Evolutionary conservation across 2,888 invertebrate species (phyloP), one percentile per base, ranked within the genome.

Genomic region (Protodeltote pygarga): DNA sequence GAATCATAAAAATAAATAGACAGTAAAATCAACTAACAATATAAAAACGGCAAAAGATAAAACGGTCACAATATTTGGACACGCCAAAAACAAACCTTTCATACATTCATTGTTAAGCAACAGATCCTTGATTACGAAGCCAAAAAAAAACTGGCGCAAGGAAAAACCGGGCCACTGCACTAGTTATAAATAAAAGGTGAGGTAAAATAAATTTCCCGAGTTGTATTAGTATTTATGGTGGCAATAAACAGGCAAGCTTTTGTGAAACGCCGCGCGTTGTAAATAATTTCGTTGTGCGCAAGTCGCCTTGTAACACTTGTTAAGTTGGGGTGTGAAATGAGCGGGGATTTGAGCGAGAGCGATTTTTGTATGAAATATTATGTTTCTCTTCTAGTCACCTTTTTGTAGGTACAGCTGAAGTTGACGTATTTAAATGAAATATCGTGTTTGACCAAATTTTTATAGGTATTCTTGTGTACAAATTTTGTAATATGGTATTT

Each of bases 141-240:
- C 9, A 27, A 46, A 40, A 73, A 75, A 68, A 75, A 75, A 64
- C 58, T 70, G 70, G 64, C 66, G 52, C 63, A 55, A 37, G 70
- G 71, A 64, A 73, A 78, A 76, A 79, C 78, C 80, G 70, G 77
- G 78, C 74, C 79, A 76, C 67, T 75, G 71, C 73, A 77, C 72
- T 80, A 75, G 80, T 75, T 81, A 89, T 91, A 90, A 90, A 91
- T 90, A 88, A 83, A 83, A 89, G 83, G 85, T 84, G 80, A 85
- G 83, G 82, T 78, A 75, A 85, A 84, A 91, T 91, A 89, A 88
- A 90, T 91, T 89, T 88, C 79, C 73, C 48, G 80, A 83, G 88
- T 79, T 82, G 87, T 89, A 86, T 88, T 87, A 89, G 87, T 90
- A 91, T 92, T 92, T 92, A 92, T 89, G 87, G 82, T 63, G 37